Evolutionary conservation across 2,888 invertebrate species (phyloP).

Genomic region (Agrilus cyanescens): DNA sequence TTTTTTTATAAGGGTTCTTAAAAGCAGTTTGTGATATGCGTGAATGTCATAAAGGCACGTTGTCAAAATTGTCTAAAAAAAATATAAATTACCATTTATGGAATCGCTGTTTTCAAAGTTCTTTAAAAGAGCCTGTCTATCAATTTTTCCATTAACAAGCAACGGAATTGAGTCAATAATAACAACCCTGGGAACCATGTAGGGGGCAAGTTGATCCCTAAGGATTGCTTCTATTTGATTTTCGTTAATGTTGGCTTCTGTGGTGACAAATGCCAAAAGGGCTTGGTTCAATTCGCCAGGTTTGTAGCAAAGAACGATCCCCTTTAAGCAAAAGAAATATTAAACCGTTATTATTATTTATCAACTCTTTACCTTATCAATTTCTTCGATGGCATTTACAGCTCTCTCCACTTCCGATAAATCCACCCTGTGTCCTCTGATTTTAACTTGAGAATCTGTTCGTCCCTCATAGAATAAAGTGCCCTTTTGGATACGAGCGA

Average conservation of each 20-base stretch:
- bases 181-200: slow-evolving; percentile 72
- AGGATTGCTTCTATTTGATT: slow-evolving; percentile 53
- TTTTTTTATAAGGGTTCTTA: neutral
- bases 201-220: slow-evolving; percentile 52
- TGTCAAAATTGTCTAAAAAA: too few relatives aligned
- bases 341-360: neutral
- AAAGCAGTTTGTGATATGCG: neutral
- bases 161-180: slow-evolving; percentile 64
- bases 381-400: slow-evolving; percentile 46
- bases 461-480: slow-evolving; percentile 66
- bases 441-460: slow-evolving; percentile 72
- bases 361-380: slow-evolving; percentile 64
- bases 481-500: slow-evolving; percentile 56
- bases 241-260: slow-evolving; percentile 35
- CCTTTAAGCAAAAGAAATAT: neutral
- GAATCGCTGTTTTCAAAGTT: slow-evolving; percentile 54
- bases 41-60: too few relatives aligned
- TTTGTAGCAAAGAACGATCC: slow-evolving; percentile 51
- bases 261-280: slow-evolving; percentile 52
- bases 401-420: slow-evolving; percentile 72
- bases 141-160: slow-evolving; percentile 78
- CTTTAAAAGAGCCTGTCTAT: slow-evolving; percentile 64
- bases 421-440: slow-evolving; percentile 78
- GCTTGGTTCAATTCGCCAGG: slow-evolving; percentile 61
- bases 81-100: slow-evolving; percentile 39